A percentile compares a stretch with the other conserved stretches of the same genome.
Conservation (phyloP, 2,888 invertebrate species). For the Apomyelois bistriatella region DNA sequence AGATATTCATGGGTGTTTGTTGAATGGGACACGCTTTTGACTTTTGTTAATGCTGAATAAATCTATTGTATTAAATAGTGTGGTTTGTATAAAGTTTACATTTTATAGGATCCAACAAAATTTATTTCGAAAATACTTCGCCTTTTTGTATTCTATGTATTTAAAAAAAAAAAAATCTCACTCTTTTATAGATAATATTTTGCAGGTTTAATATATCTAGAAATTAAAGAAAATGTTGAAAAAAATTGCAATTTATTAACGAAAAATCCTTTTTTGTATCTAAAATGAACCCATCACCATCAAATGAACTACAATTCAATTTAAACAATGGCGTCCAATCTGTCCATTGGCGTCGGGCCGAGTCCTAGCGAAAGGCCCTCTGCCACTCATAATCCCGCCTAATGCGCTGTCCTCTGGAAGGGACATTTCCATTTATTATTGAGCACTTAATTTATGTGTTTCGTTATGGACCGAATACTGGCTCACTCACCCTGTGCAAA, state of each 20-base stretch:
- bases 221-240: neutral
- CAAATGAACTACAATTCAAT: slow-evolving; percentile 12
- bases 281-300: neutral
- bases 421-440: slow-evolving; percentile 82
- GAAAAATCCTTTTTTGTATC: neutral
- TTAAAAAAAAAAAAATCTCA: no score
- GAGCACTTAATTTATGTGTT: slow-evolving; percentile 81
- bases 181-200: no score
- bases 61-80: neutral
- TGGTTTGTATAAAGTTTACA: neutral
- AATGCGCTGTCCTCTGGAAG: slow-evolving; percentile 79
- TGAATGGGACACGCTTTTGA: neutral
- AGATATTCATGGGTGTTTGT: neutral
- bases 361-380: slow-evolving; percentile 59
- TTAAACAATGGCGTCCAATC: slow-evolving; percentile 12
- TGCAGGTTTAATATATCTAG: no score
- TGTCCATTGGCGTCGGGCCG: slow-evolving; percentile 20
- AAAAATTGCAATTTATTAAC: neutral
- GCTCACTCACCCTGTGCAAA: slow-evolving; percentile 41
- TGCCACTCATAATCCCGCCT: slow-evolving; percentile 72
- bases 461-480: slow-evolving; percentile 78
- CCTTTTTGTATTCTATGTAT: no score
- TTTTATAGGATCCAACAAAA: no score
- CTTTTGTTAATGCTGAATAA: neutral
- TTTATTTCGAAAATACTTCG: no score